Evolutionary conservation across 1,140 invertebrate genomes (phyloP), one percentile per base, ranked within the genome.

Genomic region (Pygmarrhopalites habei): DNA sequence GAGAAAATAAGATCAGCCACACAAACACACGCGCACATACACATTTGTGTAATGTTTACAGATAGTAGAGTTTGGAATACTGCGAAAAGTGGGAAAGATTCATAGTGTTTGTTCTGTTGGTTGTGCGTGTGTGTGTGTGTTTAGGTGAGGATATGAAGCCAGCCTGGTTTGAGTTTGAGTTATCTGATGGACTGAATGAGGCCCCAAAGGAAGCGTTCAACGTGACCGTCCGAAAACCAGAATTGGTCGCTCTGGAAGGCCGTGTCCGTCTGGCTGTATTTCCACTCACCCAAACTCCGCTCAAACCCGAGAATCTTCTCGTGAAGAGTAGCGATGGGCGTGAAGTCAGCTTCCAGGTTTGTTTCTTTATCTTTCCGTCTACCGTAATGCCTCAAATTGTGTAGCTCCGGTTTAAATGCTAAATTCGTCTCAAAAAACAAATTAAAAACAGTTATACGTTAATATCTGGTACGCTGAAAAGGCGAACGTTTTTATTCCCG

Each of bases 121-220:
- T n/a, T n/a, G n/a, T n/a, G n/a, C n/a, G 32, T 35, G 14, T 35
- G 5, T 35, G 15, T 35, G 5, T 35, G 32, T 35, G 32, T n/a
- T 43, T 51, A 67, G 69, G 66, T 32, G 30, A 56, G 10, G 66
- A 68, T 21, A 39, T 63, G 53, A 71, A 68, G 58, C 57, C 29
- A 58, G 64, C 69, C 29, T 68, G 63, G 26, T 71, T 71, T 29
- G 69, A 71, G 21, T 71, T 71, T 35, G 69, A 71, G 57, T 47
- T 68, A 19, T 71, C 66, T 1, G 69, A 71, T 58, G 69, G 69
- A 19, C 43, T 68, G 4, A 68, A 68, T 28, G 69, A 71, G 51
- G 69, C 69, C 5, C 49, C 46, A 15, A 71, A 66, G 21, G 69
- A 71, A 41, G 60, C 56, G 19, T 71, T 71, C 39, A 68, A 64